A percentile compares a stretch with the other conserved stretches of the same genome.
Conservation (phyloP, 2,888 invertebrate genomes). For the Falcaria lacertinaria region DNA sequence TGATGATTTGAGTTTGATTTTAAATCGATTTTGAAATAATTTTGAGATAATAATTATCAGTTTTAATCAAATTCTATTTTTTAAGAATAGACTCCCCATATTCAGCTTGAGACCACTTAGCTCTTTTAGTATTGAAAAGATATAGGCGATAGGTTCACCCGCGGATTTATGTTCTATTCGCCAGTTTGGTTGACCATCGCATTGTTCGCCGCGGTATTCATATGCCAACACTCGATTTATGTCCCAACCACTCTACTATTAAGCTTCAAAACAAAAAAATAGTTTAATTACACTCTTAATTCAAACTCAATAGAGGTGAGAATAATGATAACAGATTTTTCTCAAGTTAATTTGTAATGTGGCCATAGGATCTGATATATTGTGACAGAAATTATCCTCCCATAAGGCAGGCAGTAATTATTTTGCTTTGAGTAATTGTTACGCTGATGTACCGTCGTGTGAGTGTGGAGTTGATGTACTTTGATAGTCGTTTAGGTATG, state of each 20-base stretch:
- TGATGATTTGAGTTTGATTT: too few species aligned
- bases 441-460: slow-evolving; percentile 35
- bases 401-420: slow-evolving; percentile 58
- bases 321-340: not conserved
- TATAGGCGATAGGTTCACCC: slow-evolving; percentile 46
- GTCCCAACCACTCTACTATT: slow-evolving; percentile 29
- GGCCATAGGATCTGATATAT: slow-evolving; percentile 43
- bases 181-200: slow-evolving; percentile 43
- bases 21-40: too few species aligned
- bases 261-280: not conserved
- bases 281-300: not conserved
- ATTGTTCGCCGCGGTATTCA: slow-evolving; percentile 64
- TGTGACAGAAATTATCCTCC: slow-evolving; percentile 41
- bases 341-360: not conserved
- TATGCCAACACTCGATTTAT: slow-evolving; percentile 69
- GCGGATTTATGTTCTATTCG: slow-evolving; percentile 52
- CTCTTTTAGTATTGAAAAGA: slow-evolving; percentile 31
- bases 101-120: slow-evolving; percentile 31
- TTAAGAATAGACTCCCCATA: too few species aligned
- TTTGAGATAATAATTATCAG: too few species aligned
- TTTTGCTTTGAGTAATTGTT: slow-evolving; percentile 62
- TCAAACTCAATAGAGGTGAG: not conserved
- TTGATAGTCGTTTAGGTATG: slow-evolving; percentile 14
- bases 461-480: slow-evolving; percentile 16
- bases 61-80: too few species aligned